These are phyloP conservation scores for Lerista edwardsae DNA, from an alignment of 2,797 vertebrate species.

Conservation along the genomic window DNA sequence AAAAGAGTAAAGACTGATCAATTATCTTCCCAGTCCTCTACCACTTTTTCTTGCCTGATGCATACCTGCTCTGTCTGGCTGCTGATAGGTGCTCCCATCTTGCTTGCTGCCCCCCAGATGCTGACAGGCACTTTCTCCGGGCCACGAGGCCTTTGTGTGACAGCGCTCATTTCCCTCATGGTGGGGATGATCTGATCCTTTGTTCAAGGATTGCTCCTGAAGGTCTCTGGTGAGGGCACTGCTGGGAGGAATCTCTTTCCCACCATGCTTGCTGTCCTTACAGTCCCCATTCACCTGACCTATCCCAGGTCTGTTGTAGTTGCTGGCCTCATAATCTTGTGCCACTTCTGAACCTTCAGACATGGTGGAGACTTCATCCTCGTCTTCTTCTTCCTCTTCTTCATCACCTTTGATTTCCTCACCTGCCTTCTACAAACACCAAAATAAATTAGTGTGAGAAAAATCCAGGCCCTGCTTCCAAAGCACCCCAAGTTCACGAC, in stretches of 20 bases:
- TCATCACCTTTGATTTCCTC: conserved; percentile 70
- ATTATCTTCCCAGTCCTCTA: conserved; percentile 11
- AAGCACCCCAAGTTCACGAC: background rate
- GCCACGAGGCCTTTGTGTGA: conserved; percentile 32
- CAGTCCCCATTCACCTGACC: conserved; percentile 71
- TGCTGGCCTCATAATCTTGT: conserved; percentile 44
- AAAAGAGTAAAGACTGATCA: background rate
- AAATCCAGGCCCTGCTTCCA: background rate
- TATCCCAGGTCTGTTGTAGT: conserved; percentile 47
- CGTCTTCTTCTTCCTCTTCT: conserved; percentile 67
- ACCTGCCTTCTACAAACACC: conserved; percentile 61
- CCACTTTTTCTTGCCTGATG: background rate
- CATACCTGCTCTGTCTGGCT: conserved; percentile 46
- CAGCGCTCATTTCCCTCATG: conserved; percentile 25
- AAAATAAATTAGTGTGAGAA: background rate
- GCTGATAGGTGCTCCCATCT: conserved; percentile 50
- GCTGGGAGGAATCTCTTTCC: conserved; percentile 62
- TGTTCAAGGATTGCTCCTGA: conserved; percentile 26
- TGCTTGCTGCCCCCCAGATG: conserved; percentile 65
- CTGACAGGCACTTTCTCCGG: conserved; percentile 46
- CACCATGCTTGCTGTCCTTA: conserved; percentile 47
- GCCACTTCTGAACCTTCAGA: conserved; percentile 71
- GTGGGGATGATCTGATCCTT: conserved; percentile 22
- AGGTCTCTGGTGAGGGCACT: conserved; percentile 53
- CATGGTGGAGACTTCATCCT: conserved; percentile 69